Evolutionary conservation across 1,140 invertebrate genomes (phyloP), one percentile per base, ranked within the genome.

Genomic region (Adelges cooleyi): DNA sequence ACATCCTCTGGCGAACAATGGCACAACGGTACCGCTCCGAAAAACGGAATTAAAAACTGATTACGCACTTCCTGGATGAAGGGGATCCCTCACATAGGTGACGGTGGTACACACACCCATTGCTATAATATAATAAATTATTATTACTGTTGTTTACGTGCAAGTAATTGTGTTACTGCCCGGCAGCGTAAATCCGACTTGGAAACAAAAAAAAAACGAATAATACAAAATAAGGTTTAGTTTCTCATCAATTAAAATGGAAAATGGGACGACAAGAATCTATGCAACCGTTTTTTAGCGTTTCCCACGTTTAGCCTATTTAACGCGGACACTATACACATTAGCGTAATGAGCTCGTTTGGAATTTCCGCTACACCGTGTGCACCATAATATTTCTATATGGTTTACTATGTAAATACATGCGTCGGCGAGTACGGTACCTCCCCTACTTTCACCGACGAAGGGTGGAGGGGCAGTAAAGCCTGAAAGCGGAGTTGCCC

Each of bases 1-100:
- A 62, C 54, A 62, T 62, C 54, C 54, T 62, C 23, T 62, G 42
- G 20, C 22, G 36, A 62, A 62, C 54, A 62, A 62, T 46, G 40
- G 54, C 38, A 62, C 29, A 6, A 33, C 11, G 11, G 42, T 29
- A 62, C 22, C 18, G 54, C 17, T 62, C 40, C 23, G 20, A 62
- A 62, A 62, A 46, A n/a, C 54, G n/a, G 1, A 20, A 46, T 15
- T 29, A 62, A 18, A 62, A 15, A 22, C 17, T 27, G 44, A 62
- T 46, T 62, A 62, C 42, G 23, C 23, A 62, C 54, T 46, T 62
- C 54, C 40, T 62, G 42, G 25, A 8, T 40, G 13, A 17, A 27
- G 29, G 29, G 11, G 11, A 33, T 33, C 29, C 29, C 11, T 17
- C 5, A 15, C 54, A n/a, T 23, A 46, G 54, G 25, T 33, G 42